These are phyloP conservation scores for Drosophila parabipectinata DNA, from an alignment of 1,140 invertebrate species.

Conservation along the genomic window DNA sequence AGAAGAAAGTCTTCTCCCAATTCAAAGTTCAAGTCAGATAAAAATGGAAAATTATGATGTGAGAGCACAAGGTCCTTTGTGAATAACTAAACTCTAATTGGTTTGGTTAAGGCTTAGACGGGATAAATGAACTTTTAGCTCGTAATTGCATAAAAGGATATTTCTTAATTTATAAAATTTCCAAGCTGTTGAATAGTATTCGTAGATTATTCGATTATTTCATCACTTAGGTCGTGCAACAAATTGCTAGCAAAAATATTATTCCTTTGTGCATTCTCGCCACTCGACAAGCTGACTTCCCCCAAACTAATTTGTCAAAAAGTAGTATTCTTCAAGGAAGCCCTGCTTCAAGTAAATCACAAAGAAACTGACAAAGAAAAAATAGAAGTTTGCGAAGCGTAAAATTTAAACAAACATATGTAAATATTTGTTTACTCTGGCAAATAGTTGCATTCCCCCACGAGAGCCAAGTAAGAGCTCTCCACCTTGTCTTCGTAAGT, in stretches of 20 bases:
- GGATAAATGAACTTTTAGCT: slow-evolving; percentile 11
- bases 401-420: slow-evolving; percentile 56
- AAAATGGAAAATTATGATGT: slow-evolving; percentile 29
- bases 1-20: slow-evolving; percentile 16
- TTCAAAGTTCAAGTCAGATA: not conserved
- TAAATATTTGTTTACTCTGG: slow-evolving; percentile 59
- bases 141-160: slow-evolving; percentile 22
- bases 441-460: slow-evolving; percentile 31
- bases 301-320: slow-evolving; percentile 54
- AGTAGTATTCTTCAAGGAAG: slow-evolving; percentile 18
- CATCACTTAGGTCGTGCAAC: not conserved
- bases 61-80: not conserved
- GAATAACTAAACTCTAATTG: slow-evolving; percentile 11
- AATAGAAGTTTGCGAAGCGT: slow-evolving; percentile 22
- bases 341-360: slow-evolving; percentile 32
- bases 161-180: not conserved
- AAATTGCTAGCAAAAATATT: slow-evolving; percentile 12
- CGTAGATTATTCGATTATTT: slow-evolving; percentile 21
- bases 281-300: slow-evolving; percentile 19
- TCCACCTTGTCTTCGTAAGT: slow-evolving; percentile 8
- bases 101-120: slow-evolving; percentile 9
- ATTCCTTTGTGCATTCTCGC: slow-evolving; percentile 21
- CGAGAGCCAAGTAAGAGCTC: slow-evolving; percentile 14
- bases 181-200: not conserved
- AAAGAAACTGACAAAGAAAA: slow-evolving; percentile 39